phyloP scores from a whole-genome alignment of 1,140 invertebrate genomes.

The Dendrolimus kikuchii region DNA sequence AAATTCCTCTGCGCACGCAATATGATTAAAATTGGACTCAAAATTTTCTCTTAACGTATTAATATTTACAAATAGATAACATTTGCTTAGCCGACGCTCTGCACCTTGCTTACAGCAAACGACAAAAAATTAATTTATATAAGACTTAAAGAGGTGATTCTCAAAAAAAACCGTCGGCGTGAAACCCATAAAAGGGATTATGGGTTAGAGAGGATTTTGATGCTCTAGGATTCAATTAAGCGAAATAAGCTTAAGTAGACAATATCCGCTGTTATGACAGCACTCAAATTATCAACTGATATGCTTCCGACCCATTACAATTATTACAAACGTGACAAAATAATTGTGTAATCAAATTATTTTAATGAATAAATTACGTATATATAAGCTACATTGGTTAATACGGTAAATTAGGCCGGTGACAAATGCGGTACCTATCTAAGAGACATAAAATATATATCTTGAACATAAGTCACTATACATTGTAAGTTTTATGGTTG shows the following conservation, averaged over 20 bases:
- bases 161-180: conserved; percentile 56
- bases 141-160: conserved; percentile 42
- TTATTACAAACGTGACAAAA: conserved; percentile 42
- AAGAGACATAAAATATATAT: no score
- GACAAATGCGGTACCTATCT: no score
- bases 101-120: conserved; percentile 27
- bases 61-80: no score
- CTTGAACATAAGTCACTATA: no score
- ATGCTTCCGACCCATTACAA: conserved; percentile 49
- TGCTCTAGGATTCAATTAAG: conserved; percentile 69
- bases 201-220: conserved; percentile 47
- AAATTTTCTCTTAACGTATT: no score
- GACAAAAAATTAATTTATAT: conserved; percentile 44
- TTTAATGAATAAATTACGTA: conserved; percentile 1
- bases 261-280: conserved; percentile 67
- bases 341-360: conserved; percentile 7
- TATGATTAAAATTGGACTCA: no score
- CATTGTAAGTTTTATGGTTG: no score
- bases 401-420: no score
- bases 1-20: no score
- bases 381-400: no score
- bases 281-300: conserved; percentile 50
- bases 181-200: conserved; percentile 61
- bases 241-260: conserved; percentile 66
- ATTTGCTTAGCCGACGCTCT: background rate